Percentiles rank a stretch among this genome's conserved stretches.
phyloP scores from a whole-genome alignment of 2,113 vertebrate genomes.

The Empidonax traillii region DNA sequence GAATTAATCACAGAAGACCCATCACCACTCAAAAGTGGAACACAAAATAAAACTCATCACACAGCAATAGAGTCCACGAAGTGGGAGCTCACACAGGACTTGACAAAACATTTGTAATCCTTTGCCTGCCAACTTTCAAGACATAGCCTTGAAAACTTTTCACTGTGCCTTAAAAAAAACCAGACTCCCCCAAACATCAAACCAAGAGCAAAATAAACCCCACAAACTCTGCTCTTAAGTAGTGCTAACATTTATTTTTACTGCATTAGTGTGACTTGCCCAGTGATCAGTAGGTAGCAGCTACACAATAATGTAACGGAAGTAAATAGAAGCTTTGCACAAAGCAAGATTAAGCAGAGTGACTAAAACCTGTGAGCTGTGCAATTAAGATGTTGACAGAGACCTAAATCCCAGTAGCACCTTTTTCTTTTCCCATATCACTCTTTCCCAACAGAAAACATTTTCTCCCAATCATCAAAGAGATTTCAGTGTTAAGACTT shows the following conservation, averaged over 20 bases:
- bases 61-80: neutral
- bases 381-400: conserved; percentile 10
- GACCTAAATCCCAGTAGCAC: neutral
- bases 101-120: neutral
- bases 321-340: neutral
- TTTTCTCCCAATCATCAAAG: neutral
- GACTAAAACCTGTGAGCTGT: neutral
- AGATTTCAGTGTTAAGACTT: neutral
- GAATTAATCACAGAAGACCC: neutral
- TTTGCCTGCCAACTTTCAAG: neutral
- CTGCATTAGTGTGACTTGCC: neutral
- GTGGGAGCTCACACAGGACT: neutral
- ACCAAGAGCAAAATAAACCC: neutral
- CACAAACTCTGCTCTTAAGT: neutral
- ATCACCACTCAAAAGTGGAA: neutral
- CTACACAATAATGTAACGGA: neutral
- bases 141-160: neutral
- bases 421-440: conserved; percentile 40
- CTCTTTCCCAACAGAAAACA: neutral
- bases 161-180: too few relatives aligned
- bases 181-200: neutral
- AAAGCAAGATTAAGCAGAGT: neutral
- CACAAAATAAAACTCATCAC: neutral
- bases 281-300: neutral
- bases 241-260: neutral